phyloP scores from a whole-genome alignment of 1,140 invertebrate species.

The Trinorchestia longiramus region DNA sequence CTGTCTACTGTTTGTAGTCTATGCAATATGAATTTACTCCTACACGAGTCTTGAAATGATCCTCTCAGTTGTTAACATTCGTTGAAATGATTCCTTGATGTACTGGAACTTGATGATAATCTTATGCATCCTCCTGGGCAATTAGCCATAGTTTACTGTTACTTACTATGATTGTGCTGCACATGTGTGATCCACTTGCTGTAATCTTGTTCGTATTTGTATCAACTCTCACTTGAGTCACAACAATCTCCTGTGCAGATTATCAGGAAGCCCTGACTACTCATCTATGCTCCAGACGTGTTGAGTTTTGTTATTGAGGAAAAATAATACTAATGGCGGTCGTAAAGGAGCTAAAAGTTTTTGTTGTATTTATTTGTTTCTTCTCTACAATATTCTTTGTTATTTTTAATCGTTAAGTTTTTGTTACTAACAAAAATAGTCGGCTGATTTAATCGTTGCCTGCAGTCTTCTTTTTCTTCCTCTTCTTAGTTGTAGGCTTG shows the following conservation, averaged over 20 bases:
- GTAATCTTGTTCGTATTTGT: background rate
- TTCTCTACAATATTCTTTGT: background rate
- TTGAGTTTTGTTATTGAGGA: background rate
- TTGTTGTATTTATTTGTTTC: conserved; percentile 6
- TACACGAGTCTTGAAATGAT: too few species aligned
- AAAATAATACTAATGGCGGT: background rate
- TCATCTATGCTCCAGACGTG: background rate
- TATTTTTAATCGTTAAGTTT: background rate
- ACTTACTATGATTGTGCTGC: background rate
- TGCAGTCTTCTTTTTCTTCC: background rate
- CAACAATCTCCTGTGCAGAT: background rate
- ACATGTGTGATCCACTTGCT: background rate
- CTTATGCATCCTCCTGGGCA: background rate
- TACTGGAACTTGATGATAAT: background rate
- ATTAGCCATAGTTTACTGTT: background rate
- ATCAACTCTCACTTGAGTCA: background rate
- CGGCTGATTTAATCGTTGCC: background rate
- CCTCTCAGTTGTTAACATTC: background rate
- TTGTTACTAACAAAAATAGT: background rate
- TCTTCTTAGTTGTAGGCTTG: background rate
- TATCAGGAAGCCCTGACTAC: background rate
- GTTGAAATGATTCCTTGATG: background rate
- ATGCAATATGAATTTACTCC: too few species aligned
- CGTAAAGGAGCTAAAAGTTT: background rate
- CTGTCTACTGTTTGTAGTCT: too few species aligned